Conservation (phyloP, 2,888 invertebrate genomes). For the Lapara coniferarum region DNA sequence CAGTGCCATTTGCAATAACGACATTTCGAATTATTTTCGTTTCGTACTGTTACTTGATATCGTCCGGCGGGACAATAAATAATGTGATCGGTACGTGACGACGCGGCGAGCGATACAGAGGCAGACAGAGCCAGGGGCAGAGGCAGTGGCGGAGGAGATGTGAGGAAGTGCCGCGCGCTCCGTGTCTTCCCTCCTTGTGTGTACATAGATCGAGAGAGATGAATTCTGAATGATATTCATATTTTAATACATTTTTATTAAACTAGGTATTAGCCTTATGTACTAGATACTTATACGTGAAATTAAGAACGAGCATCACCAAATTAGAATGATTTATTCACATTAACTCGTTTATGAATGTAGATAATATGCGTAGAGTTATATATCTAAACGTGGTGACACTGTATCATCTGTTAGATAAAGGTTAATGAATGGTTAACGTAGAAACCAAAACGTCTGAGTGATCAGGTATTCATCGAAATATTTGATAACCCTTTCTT, state of each 20-base stretch:
- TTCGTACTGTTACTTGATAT: constrained; percentile 55
- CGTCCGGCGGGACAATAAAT: constrained; percentile 69
- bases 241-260: constrained; percentile 76
- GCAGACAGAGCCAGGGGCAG: neutral
- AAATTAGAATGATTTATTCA: constrained; percentile 61
- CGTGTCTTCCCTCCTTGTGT: constrained; percentile 50
- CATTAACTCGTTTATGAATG: constrained; percentile 53
- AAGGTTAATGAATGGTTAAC: constrained; percentile 51
- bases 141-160: constrained; percentile 39
- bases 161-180: constrained; percentile 14
- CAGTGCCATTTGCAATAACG: constrained; percentile 77
- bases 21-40: constrained; percentile 55
- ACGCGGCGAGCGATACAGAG: constrained; percentile 33
- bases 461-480: constrained; percentile 28
- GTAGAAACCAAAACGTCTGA: constrained; percentile 34
- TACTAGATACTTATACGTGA: constrained; percentile 60
- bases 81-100: constrained; percentile 52
- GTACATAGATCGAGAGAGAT: constrained; percentile 62
- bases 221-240: constrained; percentile 77
- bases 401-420: constrained; percentile 54
- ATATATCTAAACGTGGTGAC: constrained; percentile 52
- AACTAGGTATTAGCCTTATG: constrained; percentile 61
- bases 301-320: constrained; percentile 57
- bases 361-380: constrained; percentile 50
- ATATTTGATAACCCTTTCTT: constrained; percentile 31